Percentiles rank a stretch among this genome's conserved stretches.
Conservation (phyloP, 2,888 invertebrate species). For the Entomobrya proxima region DNA sequence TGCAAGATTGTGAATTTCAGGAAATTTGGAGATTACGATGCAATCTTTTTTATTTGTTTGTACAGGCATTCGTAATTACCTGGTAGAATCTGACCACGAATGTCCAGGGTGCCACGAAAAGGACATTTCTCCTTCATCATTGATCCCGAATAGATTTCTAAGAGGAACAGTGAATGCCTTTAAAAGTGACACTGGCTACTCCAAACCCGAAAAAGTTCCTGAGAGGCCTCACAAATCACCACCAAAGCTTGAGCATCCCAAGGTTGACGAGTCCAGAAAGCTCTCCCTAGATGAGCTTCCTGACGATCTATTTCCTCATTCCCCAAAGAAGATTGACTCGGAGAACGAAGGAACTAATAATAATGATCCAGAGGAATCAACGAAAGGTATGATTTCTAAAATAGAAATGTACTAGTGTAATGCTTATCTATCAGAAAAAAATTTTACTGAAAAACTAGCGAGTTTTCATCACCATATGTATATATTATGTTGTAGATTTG, state of each 20-base stretch:
- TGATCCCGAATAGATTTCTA: conserved; percentile 94
- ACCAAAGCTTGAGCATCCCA: conserved; percentile 41
- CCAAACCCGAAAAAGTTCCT: conserved; percentile 78
- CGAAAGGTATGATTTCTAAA: conserved; percentile 37
- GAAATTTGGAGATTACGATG: neutral
- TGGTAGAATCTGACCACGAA: conserved; percentile 94
- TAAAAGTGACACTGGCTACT: conserved; percentile 94
- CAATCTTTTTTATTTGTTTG: neutral
- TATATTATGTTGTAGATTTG: conserved; percentile 63
- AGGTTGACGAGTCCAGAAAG: conserved; percentile 44
- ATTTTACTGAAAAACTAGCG: too few species aligned
- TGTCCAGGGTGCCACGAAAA: conserved; percentile 96
- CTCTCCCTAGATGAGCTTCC: conserved; percentile 74
- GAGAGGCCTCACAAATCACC: conserved; percentile 53
- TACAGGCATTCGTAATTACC: conserved; percentile 89
- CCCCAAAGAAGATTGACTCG: conserved; percentile 72
- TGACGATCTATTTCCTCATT: conserved; percentile 74
- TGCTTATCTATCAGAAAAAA: neutral
- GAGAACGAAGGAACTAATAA: conserved; percentile 46
- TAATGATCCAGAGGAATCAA: conserved; percentile 54
- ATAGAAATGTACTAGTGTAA: neutral
- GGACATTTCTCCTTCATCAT: conserved; percentile 92
- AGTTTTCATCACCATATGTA: too few species aligned
- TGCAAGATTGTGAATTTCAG: conserved; percentile 26
- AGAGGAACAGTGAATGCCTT: conserved; percentile 93